phyloP scores from a whole-genome alignment of 2,113 vertebrate species.

The Microcebus ravelobensis region DNA sequence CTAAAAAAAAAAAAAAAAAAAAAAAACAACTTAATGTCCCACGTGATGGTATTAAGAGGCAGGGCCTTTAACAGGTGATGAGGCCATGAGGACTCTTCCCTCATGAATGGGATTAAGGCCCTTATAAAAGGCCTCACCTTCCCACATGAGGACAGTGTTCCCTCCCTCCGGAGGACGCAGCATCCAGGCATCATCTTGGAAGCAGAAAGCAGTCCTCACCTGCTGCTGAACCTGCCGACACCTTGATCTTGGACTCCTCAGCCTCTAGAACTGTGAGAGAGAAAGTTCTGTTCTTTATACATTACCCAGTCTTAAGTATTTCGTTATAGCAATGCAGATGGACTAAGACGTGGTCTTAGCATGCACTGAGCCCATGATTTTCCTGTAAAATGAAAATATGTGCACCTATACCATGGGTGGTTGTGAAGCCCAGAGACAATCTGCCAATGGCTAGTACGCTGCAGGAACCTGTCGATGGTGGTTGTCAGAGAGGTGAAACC shows the following conservation, averaged over 20 bases:
- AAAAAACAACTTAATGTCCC: no score
- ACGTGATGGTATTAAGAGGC: background rate
- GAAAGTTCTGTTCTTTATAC: background rate
- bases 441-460: no score
- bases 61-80: background rate
- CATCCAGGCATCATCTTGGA: background rate
- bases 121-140: background rate
- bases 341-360: no score
- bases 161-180: background rate
- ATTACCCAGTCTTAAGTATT: background rate
- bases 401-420: no score
- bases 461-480: background rate
- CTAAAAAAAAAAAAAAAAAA: no score
- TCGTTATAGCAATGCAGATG: background rate
- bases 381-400: background rate
- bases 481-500: background rate
- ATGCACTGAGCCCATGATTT: background rate
- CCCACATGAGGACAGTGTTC: background rate
- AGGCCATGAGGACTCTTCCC: background rate
- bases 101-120: background rate
- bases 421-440: background rate
- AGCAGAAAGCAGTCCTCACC: background rate
- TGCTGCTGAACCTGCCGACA: background rate
- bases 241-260: background rate
- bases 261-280: background rate